These are phyloP conservation scores for Sus cebifrons DNA, from an alignment of 2,797 vertebrate genomes.

Conservation along the genomic window DNA sequence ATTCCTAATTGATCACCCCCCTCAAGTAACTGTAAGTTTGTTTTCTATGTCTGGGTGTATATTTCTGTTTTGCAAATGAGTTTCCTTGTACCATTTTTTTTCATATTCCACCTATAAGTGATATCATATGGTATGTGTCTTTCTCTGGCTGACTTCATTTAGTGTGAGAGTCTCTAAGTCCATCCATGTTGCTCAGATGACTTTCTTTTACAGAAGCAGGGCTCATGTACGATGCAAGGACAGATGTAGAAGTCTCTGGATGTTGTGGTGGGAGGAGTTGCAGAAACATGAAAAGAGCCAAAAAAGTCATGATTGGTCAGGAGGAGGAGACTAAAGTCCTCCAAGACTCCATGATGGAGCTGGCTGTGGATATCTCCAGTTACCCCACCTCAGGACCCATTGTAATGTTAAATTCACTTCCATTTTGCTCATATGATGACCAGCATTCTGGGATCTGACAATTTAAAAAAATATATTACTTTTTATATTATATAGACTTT, in stretches of 20 bases:
- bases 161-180: neutral
- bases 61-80: neutral
- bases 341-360: accelerated
- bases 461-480: neutral
- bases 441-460: neutral
- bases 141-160: neutral
- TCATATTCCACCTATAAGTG: neutral
- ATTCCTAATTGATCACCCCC: neutral
- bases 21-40: neutral
- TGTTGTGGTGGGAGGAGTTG: neutral
- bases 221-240: neutral
- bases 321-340: neutral
- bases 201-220: conserved; percentile 4
- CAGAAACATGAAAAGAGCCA: neutral
- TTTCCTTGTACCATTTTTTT: neutral
- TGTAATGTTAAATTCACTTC: conserved; percentile 20
- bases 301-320: neutral
- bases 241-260: neutral
- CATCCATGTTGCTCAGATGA: neutral
- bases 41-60: neutral
- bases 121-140: neutral
- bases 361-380: neutral
- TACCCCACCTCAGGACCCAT: neutral
- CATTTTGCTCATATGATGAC: neutral
- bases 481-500: neutral